phyloP scores from a whole-genome alignment of 2,888 invertebrate species.

The Pollenia angustigena region DNA sequence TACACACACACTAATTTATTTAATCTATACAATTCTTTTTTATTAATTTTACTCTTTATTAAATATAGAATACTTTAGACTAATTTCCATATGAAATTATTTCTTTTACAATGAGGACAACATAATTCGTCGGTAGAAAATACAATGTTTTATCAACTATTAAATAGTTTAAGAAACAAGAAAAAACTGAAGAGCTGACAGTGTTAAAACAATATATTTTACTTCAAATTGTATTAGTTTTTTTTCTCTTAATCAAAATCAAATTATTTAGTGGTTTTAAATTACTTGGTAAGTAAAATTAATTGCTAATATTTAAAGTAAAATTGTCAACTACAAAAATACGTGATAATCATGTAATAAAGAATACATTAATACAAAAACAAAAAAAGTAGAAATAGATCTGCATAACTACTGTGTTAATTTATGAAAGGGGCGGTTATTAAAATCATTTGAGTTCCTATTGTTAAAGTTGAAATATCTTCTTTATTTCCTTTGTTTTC shows the following conservation, averaged over 20 bases:
- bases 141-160: slow-evolving; percentile 4
- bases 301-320: slow-evolving; percentile 15
- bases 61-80: slow-evolving; percentile 71
- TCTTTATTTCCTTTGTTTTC: slow-evolving; percentile 5
- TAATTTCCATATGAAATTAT: slow-evolving; percentile 64
- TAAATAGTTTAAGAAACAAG: slow-evolving; percentile 15
- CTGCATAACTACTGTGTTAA: slow-evolving; percentile 20
- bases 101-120: slow-evolving; percentile 54
- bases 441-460: not conserved
- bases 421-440: slow-evolving; percentile 17
- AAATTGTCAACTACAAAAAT: slow-evolving; percentile 55
- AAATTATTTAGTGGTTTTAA: slow-evolving; percentile 36
- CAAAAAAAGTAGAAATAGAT: not conserved
- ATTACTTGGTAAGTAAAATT: slow-evolving; percentile 5
- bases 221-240: slow-evolving; percentile 4
- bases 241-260: slow-evolving; percentile 27
- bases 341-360: slow-evolving; percentile 15
- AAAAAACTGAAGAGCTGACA: slow-evolving; percentile 6
- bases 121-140: slow-evolving; percentile 1
- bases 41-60: slow-evolving; percentile 48
- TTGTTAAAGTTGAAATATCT: not conserved
- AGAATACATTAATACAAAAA: slow-evolving; percentile 21
- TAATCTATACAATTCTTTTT: slow-evolving; percentile 32
- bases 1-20: slow-evolving; percentile 12
- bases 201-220: slow-evolving; percentile 13